Conservation (phyloP, 2,113 vertebrate species). For the Vidua macroura region DNA sequence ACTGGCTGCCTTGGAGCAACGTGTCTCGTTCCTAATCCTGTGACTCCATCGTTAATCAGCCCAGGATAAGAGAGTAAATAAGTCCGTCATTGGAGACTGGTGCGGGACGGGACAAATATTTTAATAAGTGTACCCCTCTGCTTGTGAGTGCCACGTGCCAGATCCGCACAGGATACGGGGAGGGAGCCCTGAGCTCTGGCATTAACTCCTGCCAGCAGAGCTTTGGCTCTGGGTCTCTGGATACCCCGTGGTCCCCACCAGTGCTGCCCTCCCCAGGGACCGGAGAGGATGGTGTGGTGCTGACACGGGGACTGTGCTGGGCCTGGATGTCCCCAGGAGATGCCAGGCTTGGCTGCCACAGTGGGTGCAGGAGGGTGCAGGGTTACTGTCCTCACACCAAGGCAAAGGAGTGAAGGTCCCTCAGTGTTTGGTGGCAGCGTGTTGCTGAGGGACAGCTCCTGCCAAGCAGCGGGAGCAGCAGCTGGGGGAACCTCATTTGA, state of each 20-base stretch:
- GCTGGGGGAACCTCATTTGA: not conserved
- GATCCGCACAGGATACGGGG: accelerated
- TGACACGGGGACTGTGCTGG: accelerated
- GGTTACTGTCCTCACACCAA: not conserved
- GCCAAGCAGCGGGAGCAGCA: not conserved
- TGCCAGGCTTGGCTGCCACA: accelerated
- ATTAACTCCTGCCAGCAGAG: not conserved
- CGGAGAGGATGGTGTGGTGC: accelerated
- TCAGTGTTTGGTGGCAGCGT: accelerated
- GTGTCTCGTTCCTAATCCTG: not conserved
- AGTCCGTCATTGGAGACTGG: accelerated
- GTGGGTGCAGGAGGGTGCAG: accelerated
- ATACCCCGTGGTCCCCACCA: accelerated
- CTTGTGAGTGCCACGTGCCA: accelerated
- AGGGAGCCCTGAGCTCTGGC: not conserved
- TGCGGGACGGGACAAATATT: not conserved
- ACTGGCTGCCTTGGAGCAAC: not conserved
- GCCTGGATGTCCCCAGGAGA: accelerated
- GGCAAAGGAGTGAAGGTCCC: not conserved
- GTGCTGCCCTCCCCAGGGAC: not conserved
- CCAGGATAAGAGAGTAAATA: not conserved
- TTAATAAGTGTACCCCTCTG: accelerated
- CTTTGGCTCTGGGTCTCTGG: not conserved
- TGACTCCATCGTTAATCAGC: constrained; percentile 22
- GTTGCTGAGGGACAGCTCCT: not conserved